Evolutionary conservation across 2,113 vertebrate species (phyloP).

Genomic region (Progne subis): DNA sequence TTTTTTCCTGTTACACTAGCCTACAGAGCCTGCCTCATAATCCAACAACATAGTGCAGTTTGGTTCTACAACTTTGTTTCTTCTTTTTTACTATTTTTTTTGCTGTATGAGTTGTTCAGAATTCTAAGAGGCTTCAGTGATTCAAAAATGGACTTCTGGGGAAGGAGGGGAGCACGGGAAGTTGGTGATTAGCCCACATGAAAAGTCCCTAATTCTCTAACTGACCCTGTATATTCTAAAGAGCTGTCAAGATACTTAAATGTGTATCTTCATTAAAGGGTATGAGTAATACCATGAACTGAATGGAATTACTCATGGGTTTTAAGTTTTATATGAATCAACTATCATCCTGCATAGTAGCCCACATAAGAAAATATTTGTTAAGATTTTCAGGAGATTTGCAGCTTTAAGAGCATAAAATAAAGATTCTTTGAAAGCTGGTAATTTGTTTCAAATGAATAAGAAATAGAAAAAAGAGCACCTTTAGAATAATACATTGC

Average conservation of each 20-base stretch:
- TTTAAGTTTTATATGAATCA: conserved; percentile 24
- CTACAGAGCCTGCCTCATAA: neutral
- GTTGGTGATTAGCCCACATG: neutral
- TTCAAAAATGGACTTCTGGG: neutral
- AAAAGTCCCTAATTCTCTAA: conserved; percentile 38
- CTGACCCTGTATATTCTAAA: neutral
- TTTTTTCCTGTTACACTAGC: neutral
- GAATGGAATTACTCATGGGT: conserved; percentile 20
- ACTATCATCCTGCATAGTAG: neutral
- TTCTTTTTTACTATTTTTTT: neutral
- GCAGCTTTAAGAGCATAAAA: neutral
- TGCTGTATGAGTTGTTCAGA: neutral
- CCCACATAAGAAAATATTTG: neutral
- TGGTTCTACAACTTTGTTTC: neutral
- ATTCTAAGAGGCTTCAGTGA: neutral
- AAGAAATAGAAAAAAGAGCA: neutral
- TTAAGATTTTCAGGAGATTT: neutral
- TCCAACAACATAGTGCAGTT: neutral
- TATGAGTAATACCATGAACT: conserved; percentile 20
- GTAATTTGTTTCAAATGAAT: conserved; percentile 1
- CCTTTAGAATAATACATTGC: neutral
- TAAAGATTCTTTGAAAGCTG: conserved; percentile 22
- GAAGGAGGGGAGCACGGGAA: neutral
- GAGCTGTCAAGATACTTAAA: neutral
- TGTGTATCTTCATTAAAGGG: neutral